Evolutionary conservation across 2,797 vertebrate genomes (phyloP), one percentile per base, ranked within the genome.

Genomic region (Thunnus albacares): DNA sequence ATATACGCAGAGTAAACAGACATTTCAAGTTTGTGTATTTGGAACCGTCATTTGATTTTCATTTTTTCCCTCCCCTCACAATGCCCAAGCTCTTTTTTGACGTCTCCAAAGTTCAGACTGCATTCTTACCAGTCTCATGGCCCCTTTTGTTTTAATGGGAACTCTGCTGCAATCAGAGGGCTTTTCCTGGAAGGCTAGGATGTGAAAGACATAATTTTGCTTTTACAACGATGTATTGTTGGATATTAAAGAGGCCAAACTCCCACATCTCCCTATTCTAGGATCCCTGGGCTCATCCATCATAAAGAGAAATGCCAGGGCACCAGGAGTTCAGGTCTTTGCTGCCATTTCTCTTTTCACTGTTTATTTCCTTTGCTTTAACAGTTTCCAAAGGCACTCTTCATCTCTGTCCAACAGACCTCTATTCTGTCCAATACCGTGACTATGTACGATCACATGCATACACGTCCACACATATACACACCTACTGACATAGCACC

Each of bases 321-420:
- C 90, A 84, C 81, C 58, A 30, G 65, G 78, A 93, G 91, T 92
- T 92, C 92, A 93, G 72, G 22, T 70, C 91, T 86, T 79, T 75
- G 57, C 85, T 85, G 87, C 89, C 80, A 90, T 90, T 90, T 93
- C 79, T 92, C 88, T 89, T 90, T 88, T 93, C 53, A 71, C 51
- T 90, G 91, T 94, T 94, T 94, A 93, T 94, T 95, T 94, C 77
- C 83, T 90, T 91, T 86, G 74, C 86, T 91, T 92, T 79, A 88
- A 83, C 74, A 64, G 56, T 87, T 88, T 94, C 89, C 87, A 91
- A 92, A 84, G 63, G 64, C 59, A 59, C 83, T 85, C 64, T 84
- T 66, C 10, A 28, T 80, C 74, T 82, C 74, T 47, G 11, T 85
- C 79, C 68, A 88, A 47, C 63, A 80, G 26, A 13, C 53, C 63